Base-by-base conservation (phyloP, 2,888 invertebrate genomes). In the Xestia c-nigrum region DNA sequence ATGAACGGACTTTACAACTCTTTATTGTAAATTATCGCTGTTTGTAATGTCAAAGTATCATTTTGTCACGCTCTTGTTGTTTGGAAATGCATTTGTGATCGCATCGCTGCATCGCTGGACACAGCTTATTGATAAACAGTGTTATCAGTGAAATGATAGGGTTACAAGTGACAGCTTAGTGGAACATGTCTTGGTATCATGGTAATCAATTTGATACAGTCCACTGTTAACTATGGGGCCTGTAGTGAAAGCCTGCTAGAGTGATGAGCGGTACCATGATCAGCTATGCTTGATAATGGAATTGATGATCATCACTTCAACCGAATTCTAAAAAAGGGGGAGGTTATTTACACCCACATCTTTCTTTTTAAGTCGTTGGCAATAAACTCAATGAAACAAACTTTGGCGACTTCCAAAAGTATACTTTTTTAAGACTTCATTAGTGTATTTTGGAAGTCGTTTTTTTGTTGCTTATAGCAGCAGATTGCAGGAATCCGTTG, bases 31-130 rank as follows among this genome's bases (percentile, higher is more conserved):
- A 72, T 10, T 66, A 69, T 10, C 16, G 24, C 47, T 66, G 78
- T 65, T 61, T 74, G 50, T 63, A 84, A 84, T 81, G 72, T 70
- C 85, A 72, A 74, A 74, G 76, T 71, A 73, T 69, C 76, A 71
- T 71, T 12, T 64, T 50, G 78, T 46, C 80, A 84, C 69, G 84
- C 72, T 84, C 52, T 84, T 72, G 46, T 74, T 43, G 38, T 40
- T 55, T 10, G 5, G 47, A 59, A 59, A 52, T 65, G 59, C 65
- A 73, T 57, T 73, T 69, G 55, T 55, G 4, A 59, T 3, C 55
- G 64, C 61, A 59, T 19, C 50, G 12, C 16, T 61, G 24, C 57
- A 21, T 57, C 24, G 12, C 46, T 81, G 65, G 24, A 46, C n/a
- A 19, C 38, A 6, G 46, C 40, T 12, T 12, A 14, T 72, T 77